Conservation (phyloP, 2,888 invertebrate genomes). For the Cerceris rybyensis region DNA sequence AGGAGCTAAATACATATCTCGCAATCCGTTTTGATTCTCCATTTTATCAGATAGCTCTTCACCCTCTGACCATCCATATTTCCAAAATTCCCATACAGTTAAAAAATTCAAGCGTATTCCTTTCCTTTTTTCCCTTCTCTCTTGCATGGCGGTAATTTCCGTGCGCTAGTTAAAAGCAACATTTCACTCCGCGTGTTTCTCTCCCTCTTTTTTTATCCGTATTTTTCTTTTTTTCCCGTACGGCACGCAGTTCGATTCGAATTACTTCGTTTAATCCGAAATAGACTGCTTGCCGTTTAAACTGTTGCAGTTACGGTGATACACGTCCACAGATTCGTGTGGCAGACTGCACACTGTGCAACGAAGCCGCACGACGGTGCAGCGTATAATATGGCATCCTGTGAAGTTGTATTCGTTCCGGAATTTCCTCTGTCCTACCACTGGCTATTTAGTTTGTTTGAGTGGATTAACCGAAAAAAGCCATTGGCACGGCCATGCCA, state of each 20-base stretch:
- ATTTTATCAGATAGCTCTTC: too few species aligned
- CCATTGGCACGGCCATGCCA: too few species aligned
- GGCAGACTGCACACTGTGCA: not conserved
- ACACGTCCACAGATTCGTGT: not conserved
- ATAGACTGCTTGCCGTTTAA: slow-evolving; percentile 3
- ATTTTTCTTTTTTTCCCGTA: slow-evolving; percentile 11
- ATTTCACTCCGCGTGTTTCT: too few species aligned
- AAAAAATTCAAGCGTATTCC: slow-evolving; percentile 18
- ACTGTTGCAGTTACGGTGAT: not conserved
- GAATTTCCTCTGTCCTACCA: not conserved
- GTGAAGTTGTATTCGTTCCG: not conserved
- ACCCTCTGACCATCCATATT: not conserved
- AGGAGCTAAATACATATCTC: slow-evolving; percentile 30
- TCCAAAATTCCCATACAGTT: not conserved
- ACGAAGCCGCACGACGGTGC: slow-evolving; percentile 4
- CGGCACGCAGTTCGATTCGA: not conserved
- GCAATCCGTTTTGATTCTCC: too few species aligned
- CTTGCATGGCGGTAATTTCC: not conserved
- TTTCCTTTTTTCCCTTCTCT: slow-evolving; percentile 14
- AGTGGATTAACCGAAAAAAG: not conserved
- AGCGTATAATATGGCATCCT: not conserved
- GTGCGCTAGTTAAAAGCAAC: too few species aligned
- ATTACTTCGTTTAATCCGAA: slow-evolving; percentile 23
- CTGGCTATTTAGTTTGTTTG: not conserved
- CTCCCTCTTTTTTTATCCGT: slow-evolving; percentile 5